phyloP scores from a whole-genome alignment of 2,797 vertebrate genomes.

The Lemur catta region DNA sequence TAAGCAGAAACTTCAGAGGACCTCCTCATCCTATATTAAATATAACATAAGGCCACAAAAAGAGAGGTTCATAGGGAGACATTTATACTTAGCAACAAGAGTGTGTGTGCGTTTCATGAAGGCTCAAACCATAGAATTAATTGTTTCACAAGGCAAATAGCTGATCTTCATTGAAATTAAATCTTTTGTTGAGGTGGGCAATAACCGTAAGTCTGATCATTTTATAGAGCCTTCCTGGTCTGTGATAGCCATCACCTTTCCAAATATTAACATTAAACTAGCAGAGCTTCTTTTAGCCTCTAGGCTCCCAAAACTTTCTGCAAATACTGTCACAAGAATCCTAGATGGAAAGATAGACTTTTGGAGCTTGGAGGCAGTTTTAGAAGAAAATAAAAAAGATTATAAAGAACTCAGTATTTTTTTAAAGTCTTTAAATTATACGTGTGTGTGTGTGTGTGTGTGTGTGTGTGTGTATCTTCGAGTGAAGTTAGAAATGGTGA shows the following conservation, averaged over 20 bases:
- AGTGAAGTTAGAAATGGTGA: slow-evolving; percentile 7
- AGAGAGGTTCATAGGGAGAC: background rate
- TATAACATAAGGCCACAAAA: background rate
- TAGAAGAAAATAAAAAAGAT: background rate
- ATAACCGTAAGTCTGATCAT: background rate
- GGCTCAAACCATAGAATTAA: background rate
- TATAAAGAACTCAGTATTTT: background rate
- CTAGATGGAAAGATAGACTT: background rate
- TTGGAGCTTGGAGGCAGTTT: background rate
- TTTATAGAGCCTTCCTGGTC: background rate
- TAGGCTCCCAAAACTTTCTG: background rate
- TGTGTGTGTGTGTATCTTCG: background rate
- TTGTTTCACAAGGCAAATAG: background rate
- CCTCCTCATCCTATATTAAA: background rate
- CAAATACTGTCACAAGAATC: background rate
- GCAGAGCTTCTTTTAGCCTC: background rate
- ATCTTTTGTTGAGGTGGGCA: background rate
- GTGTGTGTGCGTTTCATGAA: background rate
- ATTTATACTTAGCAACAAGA: background rate
- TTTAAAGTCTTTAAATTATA: background rate
- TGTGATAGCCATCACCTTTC: background rate
- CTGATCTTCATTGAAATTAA: background rate
- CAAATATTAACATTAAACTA: background rate
- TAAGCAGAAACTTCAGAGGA: background rate
- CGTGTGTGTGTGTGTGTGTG: background rate